A percentile compares a stretch with the other conserved stretches of the same genome.
phyloP scores from a whole-genome alignment of 2,888 invertebrate genomes.

The Nephrocerus scutellatus region DNA sequence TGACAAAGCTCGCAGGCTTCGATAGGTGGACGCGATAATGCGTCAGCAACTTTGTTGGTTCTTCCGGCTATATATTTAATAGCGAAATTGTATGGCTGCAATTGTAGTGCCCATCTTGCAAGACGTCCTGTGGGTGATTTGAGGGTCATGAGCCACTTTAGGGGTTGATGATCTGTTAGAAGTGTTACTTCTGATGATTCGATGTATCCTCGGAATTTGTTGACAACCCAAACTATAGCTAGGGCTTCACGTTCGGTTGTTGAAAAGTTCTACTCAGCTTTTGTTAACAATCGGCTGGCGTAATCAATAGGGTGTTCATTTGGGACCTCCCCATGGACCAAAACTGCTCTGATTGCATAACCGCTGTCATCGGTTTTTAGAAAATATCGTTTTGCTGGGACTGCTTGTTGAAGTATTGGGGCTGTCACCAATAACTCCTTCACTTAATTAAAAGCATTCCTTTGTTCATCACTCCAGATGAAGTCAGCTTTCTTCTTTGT shows the following conservation, averaged over 20 bases:
- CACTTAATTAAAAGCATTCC: neutral
- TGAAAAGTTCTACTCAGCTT: constrained; percentile 4
- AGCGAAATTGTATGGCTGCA: too few relatives aligned
- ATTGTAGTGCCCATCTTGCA: too few relatives aligned
- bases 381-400: neutral
- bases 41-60: too few relatives aligned
- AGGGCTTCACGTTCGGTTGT: constrained; percentile 5
- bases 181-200: too few relatives aligned
- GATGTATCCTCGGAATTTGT: neutral
- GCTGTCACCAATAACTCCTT: neutral
- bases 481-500: too few relatives aligned
- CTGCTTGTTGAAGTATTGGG: constrained; percentile 2
- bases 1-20: too few relatives aligned
- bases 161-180: constrained; percentile 7
- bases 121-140: too few relatives aligned
- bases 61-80: constrained; percentile 5
- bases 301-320: constrained; percentile 4
- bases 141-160: constrained; percentile 6
- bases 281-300: neutral
- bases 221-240: constrained; percentile 3
- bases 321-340: constrained; percentile 2
- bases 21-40: too few relatives aligned
- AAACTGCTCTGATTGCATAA: constrained; percentile 2
- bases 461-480: too few relatives aligned
- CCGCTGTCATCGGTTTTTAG: constrained; percentile 5